phyloP scores from a whole-genome alignment of 2,113 vertebrate genomes.

The Nibea albiflora region DNA sequence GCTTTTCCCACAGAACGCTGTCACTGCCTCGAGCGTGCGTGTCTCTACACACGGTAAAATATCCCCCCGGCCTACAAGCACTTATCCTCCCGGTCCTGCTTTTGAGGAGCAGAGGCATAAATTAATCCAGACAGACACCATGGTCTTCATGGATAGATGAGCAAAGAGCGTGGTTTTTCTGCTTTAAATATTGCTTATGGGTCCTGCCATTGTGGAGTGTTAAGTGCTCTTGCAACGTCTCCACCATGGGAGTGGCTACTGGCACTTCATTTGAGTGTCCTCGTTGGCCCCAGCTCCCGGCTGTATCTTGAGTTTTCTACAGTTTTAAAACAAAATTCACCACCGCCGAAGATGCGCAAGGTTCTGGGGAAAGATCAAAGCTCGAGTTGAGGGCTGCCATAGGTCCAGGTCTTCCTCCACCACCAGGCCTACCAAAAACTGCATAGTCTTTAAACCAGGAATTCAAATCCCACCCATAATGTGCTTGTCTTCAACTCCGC shows the following conservation, averaged over 20 bases:
- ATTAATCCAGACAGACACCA: slow-evolving; percentile 46
- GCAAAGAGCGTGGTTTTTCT: slow-evolving; percentile 46
- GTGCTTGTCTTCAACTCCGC: neutral
- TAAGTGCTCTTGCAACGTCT: slow-evolving; percentile 51
- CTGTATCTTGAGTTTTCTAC: slow-evolving; percentile 2
- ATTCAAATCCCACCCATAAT: slow-evolving; percentile 15
- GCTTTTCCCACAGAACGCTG: slow-evolving; percentile 50
- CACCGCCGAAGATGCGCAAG: neutral
- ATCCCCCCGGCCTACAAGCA: slow-evolving; percentile 26
- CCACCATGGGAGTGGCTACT: slow-evolving; percentile 61
- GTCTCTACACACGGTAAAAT: slow-evolving; percentile 20
- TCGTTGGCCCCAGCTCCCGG: neutral
- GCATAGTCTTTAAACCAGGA: neutral
- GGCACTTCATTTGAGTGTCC: slow-evolving; percentile 23
- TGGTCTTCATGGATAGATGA: slow-evolving; percentile 44
- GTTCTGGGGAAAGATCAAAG: neutral
- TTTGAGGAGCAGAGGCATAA: slow-evolving; percentile 43
- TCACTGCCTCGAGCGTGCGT: slow-evolving; percentile 32
- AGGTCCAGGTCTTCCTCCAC: neutral
- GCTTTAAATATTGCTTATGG: slow-evolving; percentile 19
- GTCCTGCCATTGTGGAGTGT: slow-evolving; percentile 37
- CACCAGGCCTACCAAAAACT: neutral
- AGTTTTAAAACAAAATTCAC: neutral
- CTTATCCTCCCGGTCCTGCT: slow-evolving; percentile 38
- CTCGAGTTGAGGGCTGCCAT: neutral